These are phyloP conservation scores for Physocephala rufipes DNA, from an alignment of 2,888 invertebrate species.

Conservation along the genomic window DNA sequence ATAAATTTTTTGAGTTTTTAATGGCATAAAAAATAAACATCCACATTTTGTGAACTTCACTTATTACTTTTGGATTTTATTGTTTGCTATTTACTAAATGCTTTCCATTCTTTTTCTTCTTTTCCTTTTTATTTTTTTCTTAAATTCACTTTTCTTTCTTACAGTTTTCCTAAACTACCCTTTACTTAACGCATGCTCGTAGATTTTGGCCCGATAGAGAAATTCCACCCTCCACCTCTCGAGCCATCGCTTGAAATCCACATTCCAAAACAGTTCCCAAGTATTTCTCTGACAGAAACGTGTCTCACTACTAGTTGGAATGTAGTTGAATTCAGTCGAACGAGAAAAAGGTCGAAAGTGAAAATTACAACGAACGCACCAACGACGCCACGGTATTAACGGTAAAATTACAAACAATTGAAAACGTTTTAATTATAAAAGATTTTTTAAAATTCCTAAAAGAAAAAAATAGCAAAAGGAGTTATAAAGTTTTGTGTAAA, in stretches of 20 bases:
- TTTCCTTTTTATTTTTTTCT: no score
- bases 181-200: constrained; percentile 41
- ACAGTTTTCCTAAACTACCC: constrained; percentile 36
- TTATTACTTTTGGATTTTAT: neutral
- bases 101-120: no score
- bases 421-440: neutral
- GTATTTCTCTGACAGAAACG: constrained; percentile 23
- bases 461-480: neutral
- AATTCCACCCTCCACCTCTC: no score
- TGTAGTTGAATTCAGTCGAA: constrained; percentile 31
- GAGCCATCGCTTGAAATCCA: constrained; percentile 22
- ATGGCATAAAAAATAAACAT: no score
- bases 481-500: no score
- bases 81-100: neutral
- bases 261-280: constrained; percentile 27
- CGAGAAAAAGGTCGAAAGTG: neutral
- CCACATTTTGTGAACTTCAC: no score
- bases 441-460: neutral
- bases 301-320: constrained; percentile 19
- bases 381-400: neutral
- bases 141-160: no score
- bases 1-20: no score
- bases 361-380: neutral
- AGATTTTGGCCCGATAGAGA: neutral
- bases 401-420: neutral